Percentiles rank a stretch among this genome's conserved stretches.
These are phyloP conservation scores for Meles meles DNA, from an alignment of 2,113 vertebrate species.

Conservation along the genomic window DNA sequence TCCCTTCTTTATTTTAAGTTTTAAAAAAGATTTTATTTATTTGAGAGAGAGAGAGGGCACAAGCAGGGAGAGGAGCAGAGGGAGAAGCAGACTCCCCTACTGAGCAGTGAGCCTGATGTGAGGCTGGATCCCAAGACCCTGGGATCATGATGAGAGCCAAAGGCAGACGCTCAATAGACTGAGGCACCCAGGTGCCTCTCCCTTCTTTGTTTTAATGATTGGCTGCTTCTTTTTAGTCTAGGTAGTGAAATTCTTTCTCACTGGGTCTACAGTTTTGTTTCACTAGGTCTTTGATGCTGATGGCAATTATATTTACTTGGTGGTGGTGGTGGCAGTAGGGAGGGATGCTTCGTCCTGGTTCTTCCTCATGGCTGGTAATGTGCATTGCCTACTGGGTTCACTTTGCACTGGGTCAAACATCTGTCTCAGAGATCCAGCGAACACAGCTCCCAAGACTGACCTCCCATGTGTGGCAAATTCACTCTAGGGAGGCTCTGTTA, in stretches of 20 bases:
- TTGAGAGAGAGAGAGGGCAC: neutral
- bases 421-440: neutral
- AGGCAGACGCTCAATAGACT: neutral
- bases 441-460: neutral
- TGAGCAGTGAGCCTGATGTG: neutral
- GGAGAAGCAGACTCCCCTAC: neutral
- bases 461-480: neutral
- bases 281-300: neutral
- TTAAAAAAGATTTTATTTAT: neutral
- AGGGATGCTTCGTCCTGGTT: neutral
- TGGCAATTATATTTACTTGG: neutral
- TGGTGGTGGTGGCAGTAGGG: no score
- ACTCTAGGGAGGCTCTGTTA: neutral
- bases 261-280: neutral
- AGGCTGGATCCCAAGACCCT: neutral
- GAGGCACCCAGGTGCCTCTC: neutral
- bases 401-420: neutral
- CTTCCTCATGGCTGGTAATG: neutral
- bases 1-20: neutral
- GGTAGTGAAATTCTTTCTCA: neutral
- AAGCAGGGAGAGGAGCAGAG: neutral
- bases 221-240: neutral
- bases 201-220: neutral
- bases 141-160: neutral
- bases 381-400: neutral